phyloP scores from a whole-genome alignment of 2,797 vertebrate genomes.

The Syngnathus acus region DNA sequence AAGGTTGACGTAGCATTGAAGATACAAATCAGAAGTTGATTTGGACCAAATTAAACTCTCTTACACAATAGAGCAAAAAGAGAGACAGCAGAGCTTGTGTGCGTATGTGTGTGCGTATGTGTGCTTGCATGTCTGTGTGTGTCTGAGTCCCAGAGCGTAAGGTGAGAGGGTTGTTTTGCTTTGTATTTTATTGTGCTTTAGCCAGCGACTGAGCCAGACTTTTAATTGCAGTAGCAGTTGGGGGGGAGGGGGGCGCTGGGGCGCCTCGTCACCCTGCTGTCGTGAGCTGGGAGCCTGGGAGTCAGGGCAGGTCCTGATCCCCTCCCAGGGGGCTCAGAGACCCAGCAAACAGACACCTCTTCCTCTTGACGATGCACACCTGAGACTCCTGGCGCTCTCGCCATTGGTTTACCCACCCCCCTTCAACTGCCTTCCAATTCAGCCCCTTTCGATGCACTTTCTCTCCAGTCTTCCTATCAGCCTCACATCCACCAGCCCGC shows the following conservation, averaged over 20 bases:
- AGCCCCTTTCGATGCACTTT: conserved; percentile 17
- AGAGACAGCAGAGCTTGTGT: background rate
- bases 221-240: conserved; percentile 60
- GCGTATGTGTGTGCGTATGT: background rate
- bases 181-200: conserved; percentile 59
- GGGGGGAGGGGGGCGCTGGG: conserved; percentile 44
- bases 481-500: conserved; percentile 56
- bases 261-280: conserved; percentile 57
- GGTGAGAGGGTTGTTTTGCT: conserved; percentile 63
- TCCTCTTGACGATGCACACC: conserved; percentile 83
- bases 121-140: background rate
- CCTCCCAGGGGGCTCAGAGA: conserved; percentile 62
- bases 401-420: conserved; percentile 2
- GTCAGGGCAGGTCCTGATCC: conserved; percentile 77
- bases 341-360: conserved; percentile 80
- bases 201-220: conserved; percentile 62
- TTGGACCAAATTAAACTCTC: background rate
- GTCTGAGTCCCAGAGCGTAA: conserved; percentile 47
- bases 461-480: conserved; percentile 43
- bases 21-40: background rate
- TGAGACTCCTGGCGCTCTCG: conserved; percentile 60
- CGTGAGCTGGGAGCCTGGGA: conserved; percentile 61
- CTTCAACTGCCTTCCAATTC: conserved; percentile 23
- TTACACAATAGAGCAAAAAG: background rate
- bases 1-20: background rate